phyloP scores from a whole-genome alignment of 2,113 vertebrate genomes.

The Morphnarchus princeps region DNA sequence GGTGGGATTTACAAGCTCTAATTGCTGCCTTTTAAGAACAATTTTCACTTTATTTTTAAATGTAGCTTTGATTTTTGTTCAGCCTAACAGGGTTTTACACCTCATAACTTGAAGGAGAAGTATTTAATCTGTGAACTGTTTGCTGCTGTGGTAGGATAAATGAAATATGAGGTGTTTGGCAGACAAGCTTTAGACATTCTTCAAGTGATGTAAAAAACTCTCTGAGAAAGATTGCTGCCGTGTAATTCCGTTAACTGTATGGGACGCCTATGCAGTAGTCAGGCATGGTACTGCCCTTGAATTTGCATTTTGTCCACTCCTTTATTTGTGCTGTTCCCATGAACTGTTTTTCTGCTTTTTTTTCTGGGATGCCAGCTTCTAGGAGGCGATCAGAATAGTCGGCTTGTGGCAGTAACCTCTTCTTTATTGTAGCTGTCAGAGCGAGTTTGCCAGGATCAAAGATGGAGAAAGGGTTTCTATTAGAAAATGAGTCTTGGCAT shows the following conservation, averaged over 20 bases:
- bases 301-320: neutral
- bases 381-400: neutral
- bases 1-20: neutral
- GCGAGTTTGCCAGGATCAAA: neutral
- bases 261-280: neutral
- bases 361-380: neutral
- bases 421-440: constrained; percentile 9
- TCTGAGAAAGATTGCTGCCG: neutral
- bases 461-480: neutral
- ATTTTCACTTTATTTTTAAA: neutral
- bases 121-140: neutral
- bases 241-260: neutral
- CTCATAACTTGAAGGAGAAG: neutral
- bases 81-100: neutral
- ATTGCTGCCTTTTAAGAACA: neutral
- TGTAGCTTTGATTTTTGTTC: neutral
- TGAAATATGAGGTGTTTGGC: neutral
- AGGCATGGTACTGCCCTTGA: neutral
- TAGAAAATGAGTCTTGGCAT: neutral
- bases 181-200: neutral
- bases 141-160: neutral
- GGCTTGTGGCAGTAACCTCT: neutral
- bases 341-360: neutral
- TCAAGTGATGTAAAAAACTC: neutral
- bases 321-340: neutral